Base-by-base conservation (phyloP, 1,140 invertebrate species). In the Aphis gossypii region DNA sequence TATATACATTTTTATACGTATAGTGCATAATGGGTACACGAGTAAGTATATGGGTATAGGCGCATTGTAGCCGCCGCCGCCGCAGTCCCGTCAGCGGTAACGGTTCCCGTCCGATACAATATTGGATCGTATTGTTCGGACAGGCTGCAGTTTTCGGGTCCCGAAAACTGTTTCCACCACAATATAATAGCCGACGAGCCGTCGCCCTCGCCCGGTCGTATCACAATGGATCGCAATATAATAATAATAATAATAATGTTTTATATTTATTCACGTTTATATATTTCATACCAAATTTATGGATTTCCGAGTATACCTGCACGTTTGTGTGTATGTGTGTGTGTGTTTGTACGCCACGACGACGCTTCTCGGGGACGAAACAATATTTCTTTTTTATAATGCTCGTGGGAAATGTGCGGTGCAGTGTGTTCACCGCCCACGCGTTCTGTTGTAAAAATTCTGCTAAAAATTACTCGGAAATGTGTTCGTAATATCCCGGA, bases 211-310 rank as follows among this genome's bases (percentile, higher is more conserved):
- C 38, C 83, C 11, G 30, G 14, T n/a, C 60, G 60, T 11, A 83
- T 83, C 76, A 83, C 76, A 83, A 83, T 83, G 76, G 35, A 83
- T 38, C 76, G 76, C 35, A 83, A 5, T 14, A 68, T n/a, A 68
- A 68, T 68, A 68, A 68, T 30, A 60, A 68, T 30, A 60, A 68
- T 76, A 76, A 84, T 84, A 44, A 41, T 41, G 83, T 84, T 84
- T 84, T 84, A 41, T 84, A 84, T 84, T 84, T 84, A 84, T 84
- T 84, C 83, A 84, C 83, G 14, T 84, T 84, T 84, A 41, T 84
- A 41, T 84, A 44, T 84, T 84, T 84, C 83, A 41, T 44, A 84
- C 9, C 23, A 84, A 84, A 84, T 44, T 84, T 84, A 84, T 84
- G 83, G 38, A 84, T 84, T 84, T 84, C 83, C 41, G 38, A 84